Conservation (phyloP, 1,140 invertebrate species). For the Goniozus legneri region DNA sequence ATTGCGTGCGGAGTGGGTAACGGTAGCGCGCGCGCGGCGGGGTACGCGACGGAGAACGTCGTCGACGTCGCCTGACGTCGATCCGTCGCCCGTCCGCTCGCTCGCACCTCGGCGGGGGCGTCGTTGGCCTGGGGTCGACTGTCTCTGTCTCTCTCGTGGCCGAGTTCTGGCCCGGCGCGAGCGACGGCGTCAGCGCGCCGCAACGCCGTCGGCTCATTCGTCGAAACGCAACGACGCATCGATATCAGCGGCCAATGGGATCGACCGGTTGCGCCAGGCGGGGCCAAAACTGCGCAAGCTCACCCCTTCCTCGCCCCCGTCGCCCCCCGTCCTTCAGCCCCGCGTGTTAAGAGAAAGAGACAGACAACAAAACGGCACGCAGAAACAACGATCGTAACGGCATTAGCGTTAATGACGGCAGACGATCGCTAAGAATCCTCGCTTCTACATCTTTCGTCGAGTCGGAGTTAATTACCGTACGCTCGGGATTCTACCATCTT, state of each 20-base stretch:
- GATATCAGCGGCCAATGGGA: conserved; percentile 47
- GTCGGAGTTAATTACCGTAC: no score
- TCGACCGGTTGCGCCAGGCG: conserved; percentile 37
- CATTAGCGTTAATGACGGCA: conserved; percentile 13
- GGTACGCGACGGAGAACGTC: conserved; percentile 50
- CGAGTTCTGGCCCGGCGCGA: neutral
- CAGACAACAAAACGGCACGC: conserved; percentile 22
- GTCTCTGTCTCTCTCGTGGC: no score
- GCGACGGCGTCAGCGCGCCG: conserved; percentile 31
- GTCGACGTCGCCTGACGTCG: conserved; percentile 36
- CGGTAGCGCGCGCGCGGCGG: conserved; percentile 34
- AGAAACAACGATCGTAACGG: conserved; percentile 12
- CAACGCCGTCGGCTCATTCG: conserved; percentile 31
- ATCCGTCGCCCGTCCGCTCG: conserved; percentile 25
- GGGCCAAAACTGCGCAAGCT: conserved; percentile 32
- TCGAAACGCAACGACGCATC: conserved; percentile 32
- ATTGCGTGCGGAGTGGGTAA: conserved; percentile 42
- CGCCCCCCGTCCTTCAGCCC: neutral
- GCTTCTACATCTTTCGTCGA: no score
- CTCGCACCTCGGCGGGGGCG: conserved; percentile 17
- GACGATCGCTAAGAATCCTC: no score
- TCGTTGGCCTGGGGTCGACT: conserved; percentile 7
- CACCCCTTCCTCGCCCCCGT: neutral
- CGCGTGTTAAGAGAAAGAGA: no score
- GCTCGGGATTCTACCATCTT: no score